phyloP scores from a whole-genome alignment of 2,797 vertebrate genomes.

The Malacoctenus gilli region DNA sequence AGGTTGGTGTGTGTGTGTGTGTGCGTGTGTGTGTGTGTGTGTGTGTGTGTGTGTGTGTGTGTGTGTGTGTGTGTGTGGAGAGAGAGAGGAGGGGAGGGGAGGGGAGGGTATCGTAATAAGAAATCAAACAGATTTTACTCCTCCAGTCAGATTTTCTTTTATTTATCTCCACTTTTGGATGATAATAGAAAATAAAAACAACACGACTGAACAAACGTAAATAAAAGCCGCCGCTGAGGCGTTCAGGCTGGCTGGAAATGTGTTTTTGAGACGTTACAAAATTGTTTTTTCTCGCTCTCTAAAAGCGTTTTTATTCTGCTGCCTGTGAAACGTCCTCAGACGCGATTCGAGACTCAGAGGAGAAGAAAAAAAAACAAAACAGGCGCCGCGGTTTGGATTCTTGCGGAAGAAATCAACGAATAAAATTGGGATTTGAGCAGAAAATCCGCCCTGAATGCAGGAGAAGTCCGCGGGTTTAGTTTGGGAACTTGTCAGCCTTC shows the following conservation, averaged over 20 bases:
- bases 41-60: slow-evolving; percentile 35
- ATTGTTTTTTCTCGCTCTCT: background rate
- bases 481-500: background rate
- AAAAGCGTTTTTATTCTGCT: background rate
- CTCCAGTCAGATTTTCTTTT: slow-evolving; percentile 31
- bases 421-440: background rate
- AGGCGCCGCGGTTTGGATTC: too few species aligned
- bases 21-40: slow-evolving; percentile 8
- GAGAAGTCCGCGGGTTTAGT: background rate
- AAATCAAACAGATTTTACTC: slow-evolving; percentile 72
- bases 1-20: slow-evolving; percentile 55
- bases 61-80: background rate
- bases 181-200: background rate
- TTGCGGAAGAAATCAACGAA: background rate
- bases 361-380: background rate
- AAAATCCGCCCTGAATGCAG: background rate
- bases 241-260: background rate
- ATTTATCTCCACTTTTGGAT: slow-evolving; percentile 3
- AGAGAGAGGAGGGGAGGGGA: background rate
- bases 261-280: background rate
- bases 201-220: background rate
- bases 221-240: slow-evolving; percentile 1
- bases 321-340: background rate
- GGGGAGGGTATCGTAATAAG: slow-evolving; percentile 67
- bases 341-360: too few species aligned